Percentiles rank a stretch among this genome's conserved stretches.
These are phyloP conservation scores for Hemiprocne comata DNA, from an alignment of 2,113 vertebrate species.

Conservation along the genomic window DNA sequence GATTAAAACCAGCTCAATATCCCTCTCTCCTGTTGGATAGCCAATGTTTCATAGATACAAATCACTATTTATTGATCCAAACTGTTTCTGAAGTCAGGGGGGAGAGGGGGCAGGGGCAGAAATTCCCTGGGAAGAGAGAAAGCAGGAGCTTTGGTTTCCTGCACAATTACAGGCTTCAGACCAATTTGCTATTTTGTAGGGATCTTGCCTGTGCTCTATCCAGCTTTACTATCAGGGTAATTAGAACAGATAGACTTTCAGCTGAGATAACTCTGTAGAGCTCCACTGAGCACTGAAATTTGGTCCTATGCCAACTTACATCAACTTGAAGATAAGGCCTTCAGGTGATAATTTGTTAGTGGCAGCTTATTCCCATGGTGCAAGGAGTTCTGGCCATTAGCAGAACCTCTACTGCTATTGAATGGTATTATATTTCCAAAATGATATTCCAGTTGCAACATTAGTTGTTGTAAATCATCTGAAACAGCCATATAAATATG, in stretches of 20 bases:
- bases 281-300: neutral
- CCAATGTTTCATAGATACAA: neutral
- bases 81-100: neutral
- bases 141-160: neutral
- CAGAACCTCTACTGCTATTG: constrained; percentile 31
- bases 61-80: neutral
- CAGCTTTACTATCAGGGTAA: neutral
- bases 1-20: neutral
- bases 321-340: neutral
- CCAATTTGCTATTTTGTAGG: neutral
- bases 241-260: neutral
- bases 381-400: neutral
- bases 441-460: neutral
- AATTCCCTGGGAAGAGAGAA: neutral
- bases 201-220: neutral
- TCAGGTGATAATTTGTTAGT: constrained; percentile 14
- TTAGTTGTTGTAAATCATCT: constrained; percentile 45
- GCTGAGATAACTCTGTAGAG: neutral
- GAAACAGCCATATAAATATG: constrained; percentile 38
- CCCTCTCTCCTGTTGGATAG: neutral
- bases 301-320: neutral
- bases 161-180: neutral
- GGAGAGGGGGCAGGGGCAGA: no score
- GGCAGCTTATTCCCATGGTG: neutral
- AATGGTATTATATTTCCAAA: constrained; percentile 30